A percentile compares a stretch with the other conserved stretches of the same genome.
These are phyloP conservation scores for Brachyptera putata DNA, from an alignment of 2,888 invertebrate species.

Conservation along the genomic window DNA sequence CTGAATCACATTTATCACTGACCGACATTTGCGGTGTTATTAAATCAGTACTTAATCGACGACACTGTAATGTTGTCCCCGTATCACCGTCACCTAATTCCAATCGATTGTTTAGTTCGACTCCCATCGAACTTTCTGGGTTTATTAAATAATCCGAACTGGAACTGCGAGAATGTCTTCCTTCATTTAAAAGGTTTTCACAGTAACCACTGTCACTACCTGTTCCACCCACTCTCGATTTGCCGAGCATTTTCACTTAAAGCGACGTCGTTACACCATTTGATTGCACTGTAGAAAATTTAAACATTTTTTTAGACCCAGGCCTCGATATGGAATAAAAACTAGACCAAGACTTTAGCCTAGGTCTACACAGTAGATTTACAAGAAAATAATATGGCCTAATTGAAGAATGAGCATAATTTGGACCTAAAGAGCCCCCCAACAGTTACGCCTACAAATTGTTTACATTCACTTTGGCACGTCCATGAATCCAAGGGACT, in stretches of 20 bases:
- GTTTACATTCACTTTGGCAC: too few species aligned
- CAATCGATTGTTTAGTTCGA: too few species aligned
- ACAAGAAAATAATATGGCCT: neutral
- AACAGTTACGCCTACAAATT: too few species aligned
- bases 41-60: conserved; percentile 12
- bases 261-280: neutral
- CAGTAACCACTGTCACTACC: conserved; percentile 35
- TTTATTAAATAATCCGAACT: conserved; percentile 6
- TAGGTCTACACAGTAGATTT: neutral
- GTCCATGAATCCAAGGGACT: too few species aligned
- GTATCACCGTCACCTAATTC: neutral
- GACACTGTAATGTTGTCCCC: neutral
- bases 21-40: conserved; percentile 13
- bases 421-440: neutral
- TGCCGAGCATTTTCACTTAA: neutral
- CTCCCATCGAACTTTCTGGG: neutral
- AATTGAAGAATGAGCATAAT: neutral
- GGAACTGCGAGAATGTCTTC: neutral
- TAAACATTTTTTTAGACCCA: neutral
- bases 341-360: neutral
- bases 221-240: neutral
- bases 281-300: neutral
- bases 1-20: neutral
- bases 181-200: conserved; percentile 23
- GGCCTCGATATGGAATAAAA: too few species aligned